Percentiles rank a stretch among this genome's conserved stretches.
Conservation (phyloP, 2,797 vertebrate species). For the Eremophila alpestris region DNA sequence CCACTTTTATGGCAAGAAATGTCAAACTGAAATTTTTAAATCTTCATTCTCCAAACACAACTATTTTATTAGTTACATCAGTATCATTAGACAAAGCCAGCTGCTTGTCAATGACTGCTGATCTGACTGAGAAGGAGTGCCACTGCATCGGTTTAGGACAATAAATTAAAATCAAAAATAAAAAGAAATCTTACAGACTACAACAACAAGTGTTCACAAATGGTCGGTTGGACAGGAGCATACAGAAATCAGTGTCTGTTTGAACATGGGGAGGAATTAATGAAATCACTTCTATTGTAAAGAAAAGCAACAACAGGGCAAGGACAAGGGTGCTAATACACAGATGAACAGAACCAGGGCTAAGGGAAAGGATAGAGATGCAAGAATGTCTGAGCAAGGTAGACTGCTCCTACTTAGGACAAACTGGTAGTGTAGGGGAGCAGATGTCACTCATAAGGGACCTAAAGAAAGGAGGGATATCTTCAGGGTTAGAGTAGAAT, state of each 20-base stretch:
- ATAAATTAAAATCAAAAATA: background rate
- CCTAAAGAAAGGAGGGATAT: background rate
- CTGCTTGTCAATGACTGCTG: background rate
- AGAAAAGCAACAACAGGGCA: background rate
- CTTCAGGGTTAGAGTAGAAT: background rate
- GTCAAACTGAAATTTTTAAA: background rate
- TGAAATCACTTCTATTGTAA: background rate
- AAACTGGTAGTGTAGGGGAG: background rate
- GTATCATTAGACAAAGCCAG: background rate
- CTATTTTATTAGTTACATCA: background rate
- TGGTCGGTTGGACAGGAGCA: background rate
- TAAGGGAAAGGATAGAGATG: background rate
- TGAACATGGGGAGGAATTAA: background rate
- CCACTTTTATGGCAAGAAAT: background rate
- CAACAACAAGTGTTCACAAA: background rate
- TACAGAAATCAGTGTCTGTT: background rate
- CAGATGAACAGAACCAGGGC: background rate
- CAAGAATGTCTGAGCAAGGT: accelerated
- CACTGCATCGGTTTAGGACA: background rate
- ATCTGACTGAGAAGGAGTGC: background rate
- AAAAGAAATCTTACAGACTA: background rate
- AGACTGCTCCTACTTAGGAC: background rate
- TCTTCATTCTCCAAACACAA: background rate
- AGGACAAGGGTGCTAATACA: background rate
- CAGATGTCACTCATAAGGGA: background rate